Base-by-base conservation (phyloP, 2,113 vertebrate species). In the Poecilia latipinna region DNA sequence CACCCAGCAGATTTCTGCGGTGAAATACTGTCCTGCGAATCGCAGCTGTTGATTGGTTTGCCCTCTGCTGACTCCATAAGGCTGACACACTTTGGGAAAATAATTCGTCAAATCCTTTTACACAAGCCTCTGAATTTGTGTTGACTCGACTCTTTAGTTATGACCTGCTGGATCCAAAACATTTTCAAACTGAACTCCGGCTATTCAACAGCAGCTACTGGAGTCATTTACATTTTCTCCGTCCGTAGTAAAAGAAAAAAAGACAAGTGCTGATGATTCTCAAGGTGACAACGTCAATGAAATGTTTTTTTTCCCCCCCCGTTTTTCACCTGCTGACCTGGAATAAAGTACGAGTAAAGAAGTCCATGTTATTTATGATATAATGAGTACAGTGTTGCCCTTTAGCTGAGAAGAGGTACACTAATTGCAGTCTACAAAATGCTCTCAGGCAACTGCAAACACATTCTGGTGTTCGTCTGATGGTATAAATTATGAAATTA, bases 161-260 rank as follows among this genome's bases (percentile, higher is more conserved):
- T 89, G 84, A 87, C 86, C 83, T 77, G 74, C 72, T 71, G 70
- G 63, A 88, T 81, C 82, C 75, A 82, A 83, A 90, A 79, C 70
- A 77, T 87, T 90, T 83, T 83, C 68, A 78, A 72, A 86, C 78
- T 85, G 78, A 88, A 86, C 82, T 74, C 68, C 62, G 82, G 75
- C 75, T 70, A 61, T 80, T 83, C 82, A 61, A 72, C 82, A 77
- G 72, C 78, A 82, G 79, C 39, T 73, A 65, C 35, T 32, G 42
- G 84, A 84, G 78, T 88, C 29, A 89, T 90, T 88, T 88, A 64
- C 82, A 87, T 90, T 87, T 85, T 85, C 79, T 78, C 69, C 13
- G 82, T 83, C 80, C 66, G 77, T 71, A 84, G 77, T 86, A 65
- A 73, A 72, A 69, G 68, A 57, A 71, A 71, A 71, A 61, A 72